Evolutionary conservation across 2,113 vertebrate species (phyloP).

Genomic region (Siphamia tubifer): DNA sequence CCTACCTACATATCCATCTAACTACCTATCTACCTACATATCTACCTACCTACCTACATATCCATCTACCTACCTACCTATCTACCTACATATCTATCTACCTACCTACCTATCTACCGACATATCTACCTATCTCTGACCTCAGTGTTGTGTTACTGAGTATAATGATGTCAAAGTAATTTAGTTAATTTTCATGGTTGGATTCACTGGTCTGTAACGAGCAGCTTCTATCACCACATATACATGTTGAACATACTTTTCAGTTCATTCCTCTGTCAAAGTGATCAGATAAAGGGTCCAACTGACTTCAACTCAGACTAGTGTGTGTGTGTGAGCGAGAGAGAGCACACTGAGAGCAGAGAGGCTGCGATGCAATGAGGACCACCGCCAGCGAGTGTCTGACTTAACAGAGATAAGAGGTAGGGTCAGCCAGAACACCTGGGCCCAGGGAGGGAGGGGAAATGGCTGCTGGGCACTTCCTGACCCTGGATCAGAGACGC

Average conservation of each 20-base stretch:
- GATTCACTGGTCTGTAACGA: no score
- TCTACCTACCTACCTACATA: no score
- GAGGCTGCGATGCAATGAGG: conserved; percentile 32
- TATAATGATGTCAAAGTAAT: no score
- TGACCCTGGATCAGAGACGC: conserved; percentile 59
- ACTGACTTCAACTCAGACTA: not conserved
- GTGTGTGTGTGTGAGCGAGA: not conserved
- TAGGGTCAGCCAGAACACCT: conserved; percentile 53
- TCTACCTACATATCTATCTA: no score
- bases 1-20: no score
- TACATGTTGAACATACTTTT: not conserved
- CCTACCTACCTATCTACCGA: no score
- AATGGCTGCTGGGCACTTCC: conserved; percentile 54
- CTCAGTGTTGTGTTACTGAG: no score
- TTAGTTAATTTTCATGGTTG: no score
- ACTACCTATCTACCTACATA: no score
- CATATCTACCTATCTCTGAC: no score
- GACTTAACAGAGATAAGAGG: conserved; percentile 64
- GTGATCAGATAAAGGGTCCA: not conserved
- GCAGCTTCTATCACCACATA: no score
- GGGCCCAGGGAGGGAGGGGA: conserved; percentile 29
- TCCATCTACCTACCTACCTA: no score
- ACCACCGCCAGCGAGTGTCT: conserved; percentile 53
- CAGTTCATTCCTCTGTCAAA: not conserved
- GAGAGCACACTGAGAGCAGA: not conserved